Base-by-base conservation (phyloP, 2,113 vertebrate species). In the Thalassoma bifasciatum region DNA sequence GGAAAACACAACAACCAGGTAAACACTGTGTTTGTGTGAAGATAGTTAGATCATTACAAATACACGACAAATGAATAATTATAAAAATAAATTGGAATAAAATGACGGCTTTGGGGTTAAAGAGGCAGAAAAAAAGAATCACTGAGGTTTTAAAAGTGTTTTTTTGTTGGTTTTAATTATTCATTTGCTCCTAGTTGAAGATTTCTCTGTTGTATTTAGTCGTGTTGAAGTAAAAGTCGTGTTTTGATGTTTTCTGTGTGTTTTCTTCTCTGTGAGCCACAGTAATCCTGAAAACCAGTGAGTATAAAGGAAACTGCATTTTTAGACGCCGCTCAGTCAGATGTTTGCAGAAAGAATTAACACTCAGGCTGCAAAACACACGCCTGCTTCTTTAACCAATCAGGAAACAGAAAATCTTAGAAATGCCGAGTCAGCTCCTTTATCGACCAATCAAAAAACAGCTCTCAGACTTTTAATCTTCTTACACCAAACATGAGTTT, bases 251-350 rank as follows among this genome's bases (percentile, higher is more conserved):
- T 17, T 16, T 46, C 5, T 46, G 4, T 46, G 44, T 46, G 17
- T 19, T 49, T 49, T 49, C 19, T 46, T 21, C 46, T 40, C 47
- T 26, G 17, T 67, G 74, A 76, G 77, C 50, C 9, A 64, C 90
- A 92, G 88, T 85, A 90, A 85, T 60, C 66, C 87, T 10, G 86
- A 79, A 14, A 82, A 91, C 23, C 83, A 91, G 93, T 93, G 68
- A 94, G 93, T 94, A 52, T n/a, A 1, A 10, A 56, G 6, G 10
- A 26, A 13, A 34, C 30, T 30, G 30, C 30, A 30, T 30, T 19
- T n/a, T 23, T 13, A 21, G 13, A n/a, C 42, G 17, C 56, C 14
- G 47, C 12, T 71, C 67, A 66, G 2, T 72, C 34, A 66, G 44
- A 46, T 63, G 37, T 53, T 36, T 60, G 22, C 10, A 68, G 4